Evolutionary conservation across 2,113 vertebrate genomes (phyloP), one percentile per base, ranked within the genome.

Genomic region (Ptilonorhynchus violaceus): DNA sequence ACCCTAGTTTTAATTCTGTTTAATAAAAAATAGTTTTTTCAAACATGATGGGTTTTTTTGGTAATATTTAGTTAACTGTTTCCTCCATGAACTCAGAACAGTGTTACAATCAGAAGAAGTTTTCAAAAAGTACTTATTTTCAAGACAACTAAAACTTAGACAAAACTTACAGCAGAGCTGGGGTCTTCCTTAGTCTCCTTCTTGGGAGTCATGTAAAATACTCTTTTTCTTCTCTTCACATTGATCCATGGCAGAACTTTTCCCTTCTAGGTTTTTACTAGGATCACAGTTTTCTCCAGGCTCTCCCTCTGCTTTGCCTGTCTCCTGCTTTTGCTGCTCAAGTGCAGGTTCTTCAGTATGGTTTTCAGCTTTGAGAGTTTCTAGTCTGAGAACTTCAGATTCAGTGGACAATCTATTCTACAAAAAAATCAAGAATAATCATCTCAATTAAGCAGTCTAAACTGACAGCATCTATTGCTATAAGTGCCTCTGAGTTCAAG

Each of bases 351-450:
- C 88, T 84, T 78, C 85, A 68, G 44, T 50, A 44, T 23, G 9
- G 11, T 16, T 83, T 85, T 88, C 85, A 85, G 92, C 66, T 93
- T 50, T 55, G 53, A 56, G 12, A 67, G 68, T 89, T 92, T 87
- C 93, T 58, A 39, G 69, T 68, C 28, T 89, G 30, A 83, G 64
- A 74, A n/a, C 60, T 78, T 82, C 70, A 85, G 66, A 24, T 56
- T 92, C 87, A 5, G 76, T 33, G 58, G 72, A 33, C 69, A 93
- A 74, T 41, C 73, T 83, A 27, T n/a, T 91, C 97, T 97, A 91
- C 83, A 97, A 94, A 88, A 95, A 93, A 95, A 72, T 69, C 19
- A 72, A 52, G 68, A 92, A 39, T 33, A 28, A 68, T 23, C 49
- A 39, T 88, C 46, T 96, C 93, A 95, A 80, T 67, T n/a, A 81